phyloP scores from a whole-genome alignment of 2,113 vertebrate species.

The Melanerpes aurifrons region DNA sequence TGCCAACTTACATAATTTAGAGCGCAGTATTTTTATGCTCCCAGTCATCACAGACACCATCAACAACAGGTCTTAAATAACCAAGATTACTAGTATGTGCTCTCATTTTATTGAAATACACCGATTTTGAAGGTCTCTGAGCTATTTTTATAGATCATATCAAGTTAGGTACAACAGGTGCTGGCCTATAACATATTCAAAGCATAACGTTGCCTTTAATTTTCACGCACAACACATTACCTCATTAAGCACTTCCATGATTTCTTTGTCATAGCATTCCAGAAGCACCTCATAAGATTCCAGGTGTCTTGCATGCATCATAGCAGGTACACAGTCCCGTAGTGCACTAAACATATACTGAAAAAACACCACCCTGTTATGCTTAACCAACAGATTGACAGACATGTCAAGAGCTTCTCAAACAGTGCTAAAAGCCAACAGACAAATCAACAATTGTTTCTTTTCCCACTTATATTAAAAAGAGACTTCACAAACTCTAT shows the following conservation, averaged over 20 bases:
- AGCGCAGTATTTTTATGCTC: not conserved
- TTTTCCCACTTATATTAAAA: not conserved
- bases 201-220: not conserved
- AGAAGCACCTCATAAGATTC: constrained; percentile 90
- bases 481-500: not conserved
- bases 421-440: not conserved
- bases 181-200: not conserved
- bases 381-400: not conserved
- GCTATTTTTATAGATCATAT: not conserved
- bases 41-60: not conserved
- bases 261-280: constrained; percentile 93
- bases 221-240: constrained; percentile 71
- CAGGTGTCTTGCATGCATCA: constrained; percentile 92
- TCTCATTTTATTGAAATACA: not conserved
- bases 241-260: constrained; percentile 94
- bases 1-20: not conserved
- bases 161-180: not conserved
- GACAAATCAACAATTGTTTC: not conserved
- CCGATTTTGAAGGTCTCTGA: not conserved
- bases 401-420: not conserved
- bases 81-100: not conserved
- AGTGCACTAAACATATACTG: constrained; percentile 99
- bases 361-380: not conserved
- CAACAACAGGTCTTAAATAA: not conserved
- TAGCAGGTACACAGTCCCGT: constrained; percentile 91